phyloP scores from a whole-genome alignment of 1,140 invertebrate species.

The Rhagoletis pomonella region DNA sequence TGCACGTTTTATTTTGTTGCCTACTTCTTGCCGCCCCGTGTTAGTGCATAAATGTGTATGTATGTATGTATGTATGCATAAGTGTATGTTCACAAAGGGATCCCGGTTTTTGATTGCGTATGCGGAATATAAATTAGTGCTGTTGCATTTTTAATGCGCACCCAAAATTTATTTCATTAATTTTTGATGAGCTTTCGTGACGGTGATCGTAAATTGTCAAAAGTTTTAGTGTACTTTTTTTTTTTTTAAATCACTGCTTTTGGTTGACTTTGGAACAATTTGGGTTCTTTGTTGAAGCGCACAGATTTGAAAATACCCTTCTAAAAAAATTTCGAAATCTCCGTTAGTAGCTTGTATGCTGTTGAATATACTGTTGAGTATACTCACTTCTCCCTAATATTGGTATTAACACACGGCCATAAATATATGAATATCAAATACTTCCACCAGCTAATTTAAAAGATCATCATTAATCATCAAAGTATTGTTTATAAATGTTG shows the following conservation, averaged over 20 bases:
- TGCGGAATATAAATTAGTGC: constrained; percentile 64
- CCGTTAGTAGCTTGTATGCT: too few relatives aligned
- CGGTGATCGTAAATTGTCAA: constrained; percentile 36
- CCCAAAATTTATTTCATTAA: constrained; percentile 62
- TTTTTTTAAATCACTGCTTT: background rate
- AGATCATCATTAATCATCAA: too few relatives aligned
- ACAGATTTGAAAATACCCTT: too few relatives aligned
- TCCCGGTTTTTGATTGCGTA: constrained; percentile 53
- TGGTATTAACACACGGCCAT: too few relatives aligned
- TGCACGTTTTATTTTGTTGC: background rate
- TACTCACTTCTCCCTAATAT: too few relatives aligned
- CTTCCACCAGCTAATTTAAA: too few relatives aligned
- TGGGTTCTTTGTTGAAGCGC: background rate
- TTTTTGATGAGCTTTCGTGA: constrained; percentile 63
- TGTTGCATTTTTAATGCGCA: constrained; percentile 62
- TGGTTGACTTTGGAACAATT: background rate
- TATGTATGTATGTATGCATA: constrained; percentile 33
- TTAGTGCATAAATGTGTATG: background rate
- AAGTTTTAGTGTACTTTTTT: background rate
- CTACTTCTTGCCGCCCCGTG: background rate
- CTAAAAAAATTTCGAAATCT: too few relatives aligned
- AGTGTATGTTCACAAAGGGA: too few relatives aligned
- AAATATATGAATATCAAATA: too few relatives aligned
- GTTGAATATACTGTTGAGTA: too few relatives aligned
- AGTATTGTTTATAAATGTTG: too few relatives aligned